Conservation (phyloP, 2,888 invertebrate genomes). For the Drosophila colorata region DNA sequence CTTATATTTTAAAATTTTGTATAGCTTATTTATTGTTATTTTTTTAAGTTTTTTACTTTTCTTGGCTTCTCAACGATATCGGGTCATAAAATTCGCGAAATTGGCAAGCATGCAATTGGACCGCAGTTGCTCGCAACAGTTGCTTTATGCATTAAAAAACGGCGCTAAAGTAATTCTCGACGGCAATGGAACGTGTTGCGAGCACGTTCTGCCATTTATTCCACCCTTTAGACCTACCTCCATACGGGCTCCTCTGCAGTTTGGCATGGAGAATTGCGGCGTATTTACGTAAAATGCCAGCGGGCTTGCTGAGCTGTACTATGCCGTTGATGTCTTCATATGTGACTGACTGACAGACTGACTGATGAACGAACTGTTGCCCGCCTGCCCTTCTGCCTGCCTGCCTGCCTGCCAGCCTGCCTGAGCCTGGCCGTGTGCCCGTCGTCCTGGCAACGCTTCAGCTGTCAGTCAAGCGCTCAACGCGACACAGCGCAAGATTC, state of each 20-base stretch:
- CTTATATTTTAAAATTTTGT: too few relatives aligned
- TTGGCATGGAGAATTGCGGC: slow-evolving; percentile 16
- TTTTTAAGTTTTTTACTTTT: neutral
- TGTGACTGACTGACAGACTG: slow-evolving; percentile 33
- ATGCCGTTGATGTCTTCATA: slow-evolving; percentile 65
- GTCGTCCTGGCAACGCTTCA: slow-evolving; percentile 59
- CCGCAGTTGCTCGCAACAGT: slow-evolving; percentile 4
- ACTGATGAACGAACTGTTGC: slow-evolving; percentile 27
- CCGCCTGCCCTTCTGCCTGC: slow-evolving; percentile 1
- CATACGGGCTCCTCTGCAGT: neutral
- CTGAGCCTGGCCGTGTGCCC: slow-evolving; percentile 7
- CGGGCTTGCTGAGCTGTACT: slow-evolving; percentile 17
- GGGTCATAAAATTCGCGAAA: neutral
- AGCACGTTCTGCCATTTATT: slow-evolving; percentile 31
- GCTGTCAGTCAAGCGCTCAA: slow-evolving; percentile 65
- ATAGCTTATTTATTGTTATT: too few relatives aligned
- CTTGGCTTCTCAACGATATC: neutral
- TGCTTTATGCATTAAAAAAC: slow-evolving; percentile 5
- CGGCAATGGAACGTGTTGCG: slow-evolving; percentile 38
- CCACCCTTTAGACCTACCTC: neutral
- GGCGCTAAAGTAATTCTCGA: slow-evolving; percentile 19
- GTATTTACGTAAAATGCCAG: slow-evolving; percentile 31
- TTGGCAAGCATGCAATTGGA: slow-evolving; percentile 1
- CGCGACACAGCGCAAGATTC: slow-evolving; percentile 64
- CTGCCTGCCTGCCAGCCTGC: slow-evolving; percentile 11